These are phyloP conservation scores for Dromius quadrimaculatus DNA, from an alignment of 2,888 invertebrate species.

Conservation along the genomic window DNA sequence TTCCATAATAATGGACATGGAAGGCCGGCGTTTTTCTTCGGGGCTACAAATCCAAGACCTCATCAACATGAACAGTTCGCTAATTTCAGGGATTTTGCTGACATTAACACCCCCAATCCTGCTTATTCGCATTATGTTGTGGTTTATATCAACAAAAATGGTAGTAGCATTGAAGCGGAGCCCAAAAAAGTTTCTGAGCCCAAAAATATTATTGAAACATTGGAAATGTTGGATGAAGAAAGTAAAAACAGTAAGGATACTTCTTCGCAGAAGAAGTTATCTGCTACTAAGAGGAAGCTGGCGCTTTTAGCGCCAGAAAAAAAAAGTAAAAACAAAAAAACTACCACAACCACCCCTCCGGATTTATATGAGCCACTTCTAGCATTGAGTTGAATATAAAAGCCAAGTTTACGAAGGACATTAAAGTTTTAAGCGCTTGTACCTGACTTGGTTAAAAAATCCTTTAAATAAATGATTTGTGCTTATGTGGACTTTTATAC, in stretches of 20 bases:
- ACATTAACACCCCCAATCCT: constrained; percentile 86
- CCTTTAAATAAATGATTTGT: constrained; percentile 28
- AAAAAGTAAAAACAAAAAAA: constrained; percentile 66
- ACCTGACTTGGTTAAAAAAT: constrained; percentile 33
- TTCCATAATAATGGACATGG: constrained; percentile 79
- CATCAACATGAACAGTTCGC: constrained; percentile 88
- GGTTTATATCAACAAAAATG: constrained; percentile 86
- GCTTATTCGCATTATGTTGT: constrained; percentile 87
- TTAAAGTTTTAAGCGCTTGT: constrained; percentile 39
- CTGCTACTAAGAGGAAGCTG: constrained; percentile 77
- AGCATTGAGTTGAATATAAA: constrained; percentile 73
- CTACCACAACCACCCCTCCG: constrained; percentile 67
- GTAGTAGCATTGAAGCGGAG: constrained; percentile 71
- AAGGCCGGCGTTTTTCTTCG: constrained; percentile 73
- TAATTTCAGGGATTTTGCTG: constrained; percentile 91
- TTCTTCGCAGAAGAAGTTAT: constrained; percentile 66
- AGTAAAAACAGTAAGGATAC: constrained; percentile 55
- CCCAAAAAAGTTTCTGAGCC: constrained; percentile 69
- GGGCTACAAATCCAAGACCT: constrained; percentile 75
- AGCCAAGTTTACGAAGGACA: constrained; percentile 5
- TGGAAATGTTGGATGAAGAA: constrained; percentile 79
- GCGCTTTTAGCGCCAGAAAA: constrained; percentile 70
- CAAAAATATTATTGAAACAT: constrained; percentile 87
- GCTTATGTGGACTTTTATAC: background rate
- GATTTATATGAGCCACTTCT: constrained; percentile 72